Conservation (phyloP, 2,888 invertebrate genomes). For the Hetaerina titia region DNA sequence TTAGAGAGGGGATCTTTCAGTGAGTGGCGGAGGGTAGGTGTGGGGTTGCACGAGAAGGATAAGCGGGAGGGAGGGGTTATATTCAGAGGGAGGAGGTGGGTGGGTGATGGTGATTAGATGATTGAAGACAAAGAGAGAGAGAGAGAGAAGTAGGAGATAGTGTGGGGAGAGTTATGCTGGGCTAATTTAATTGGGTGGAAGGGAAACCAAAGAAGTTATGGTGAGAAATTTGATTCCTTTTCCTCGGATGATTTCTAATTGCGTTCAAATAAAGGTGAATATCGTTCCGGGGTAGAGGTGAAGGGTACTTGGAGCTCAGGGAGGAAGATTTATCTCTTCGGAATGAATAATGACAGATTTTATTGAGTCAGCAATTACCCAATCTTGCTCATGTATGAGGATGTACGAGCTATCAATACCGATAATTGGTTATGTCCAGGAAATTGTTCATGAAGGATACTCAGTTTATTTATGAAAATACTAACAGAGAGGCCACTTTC, state of each 20-base stretch:
- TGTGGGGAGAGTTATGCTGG: not conserved
- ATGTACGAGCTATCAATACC: too few relatives aligned
- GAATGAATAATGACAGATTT: not conserved
- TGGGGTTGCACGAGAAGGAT: not conserved
- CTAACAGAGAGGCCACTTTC: too few relatives aligned
- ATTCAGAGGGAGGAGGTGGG: not conserved
- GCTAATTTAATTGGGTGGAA: conserved; percentile 9
- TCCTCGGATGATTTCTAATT: not conserved
- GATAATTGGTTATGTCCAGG: too few relatives aligned
- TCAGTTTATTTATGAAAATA: too few relatives aligned
- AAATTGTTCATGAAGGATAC: too few relatives aligned
- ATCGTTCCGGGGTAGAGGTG: not conserved
- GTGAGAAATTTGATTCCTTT: conserved; percentile 15
- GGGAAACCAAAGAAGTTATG: not conserved
- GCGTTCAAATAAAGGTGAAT: conserved; percentile 5
- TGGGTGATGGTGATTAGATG: not conserved
- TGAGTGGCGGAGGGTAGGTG: not conserved
- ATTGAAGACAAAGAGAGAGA: not conserved
- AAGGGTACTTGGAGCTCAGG: not conserved
- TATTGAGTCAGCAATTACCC: not conserved
- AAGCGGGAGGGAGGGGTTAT: not conserved
- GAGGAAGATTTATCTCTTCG: not conserved
- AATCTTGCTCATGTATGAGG: too few relatives aligned
- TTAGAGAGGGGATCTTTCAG: not conserved
- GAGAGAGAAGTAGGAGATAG: not conserved